phyloP scores from a whole-genome alignment of 1,140 invertebrate species.

The Cotesia glomerata region DNA sequence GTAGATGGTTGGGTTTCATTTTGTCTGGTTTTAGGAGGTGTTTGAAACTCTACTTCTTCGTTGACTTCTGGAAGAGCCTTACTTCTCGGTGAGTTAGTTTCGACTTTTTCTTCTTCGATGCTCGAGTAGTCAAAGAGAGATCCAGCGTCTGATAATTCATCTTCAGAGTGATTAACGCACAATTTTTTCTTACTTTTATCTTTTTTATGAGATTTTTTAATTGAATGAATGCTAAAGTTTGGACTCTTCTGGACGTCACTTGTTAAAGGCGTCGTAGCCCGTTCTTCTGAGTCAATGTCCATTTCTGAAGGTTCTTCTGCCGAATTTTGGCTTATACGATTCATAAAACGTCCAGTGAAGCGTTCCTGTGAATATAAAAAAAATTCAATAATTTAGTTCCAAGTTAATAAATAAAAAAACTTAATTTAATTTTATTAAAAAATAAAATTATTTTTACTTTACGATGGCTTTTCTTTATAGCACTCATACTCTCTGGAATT shows the following conservation, averaged over 20 bases:
- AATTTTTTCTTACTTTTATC: slow-evolving; percentile 32
- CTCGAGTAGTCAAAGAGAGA: slow-evolving; percentile 38
- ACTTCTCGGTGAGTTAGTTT: background rate
- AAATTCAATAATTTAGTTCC: background rate
- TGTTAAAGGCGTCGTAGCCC: slow-evolving; percentile 21
- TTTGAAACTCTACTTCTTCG: slow-evolving; percentile 5
- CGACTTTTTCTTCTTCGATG: background rate
- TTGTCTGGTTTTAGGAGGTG: background rate
- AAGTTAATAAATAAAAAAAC: too few relatives aligned
- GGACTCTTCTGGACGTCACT: slow-evolving; percentile 7
- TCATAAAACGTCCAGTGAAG: slow-evolving; percentile 32
- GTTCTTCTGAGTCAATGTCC: slow-evolving; percentile 5
- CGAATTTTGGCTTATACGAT: background rate
- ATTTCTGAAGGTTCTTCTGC: background rate
- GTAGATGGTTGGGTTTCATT: background rate
- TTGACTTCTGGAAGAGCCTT: too few relatives aligned
- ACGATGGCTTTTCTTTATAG: slow-evolving; percentile 56
- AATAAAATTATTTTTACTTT: slow-evolving; percentile 43
- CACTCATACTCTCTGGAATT: slow-evolving; percentile 54
- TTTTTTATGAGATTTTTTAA: slow-evolving; percentile 37
- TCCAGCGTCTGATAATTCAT: slow-evolving; percentile 37
- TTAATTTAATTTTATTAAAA: too few relatives aligned
- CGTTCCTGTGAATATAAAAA: slow-evolving; percentile 40
- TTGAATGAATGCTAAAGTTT: slow-evolving; percentile 24
- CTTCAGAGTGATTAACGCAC: slow-evolving; percentile 29